Base-by-base conservation (phyloP, 1,140 invertebrate genomes). In the Brachionus sp. region DNA sequence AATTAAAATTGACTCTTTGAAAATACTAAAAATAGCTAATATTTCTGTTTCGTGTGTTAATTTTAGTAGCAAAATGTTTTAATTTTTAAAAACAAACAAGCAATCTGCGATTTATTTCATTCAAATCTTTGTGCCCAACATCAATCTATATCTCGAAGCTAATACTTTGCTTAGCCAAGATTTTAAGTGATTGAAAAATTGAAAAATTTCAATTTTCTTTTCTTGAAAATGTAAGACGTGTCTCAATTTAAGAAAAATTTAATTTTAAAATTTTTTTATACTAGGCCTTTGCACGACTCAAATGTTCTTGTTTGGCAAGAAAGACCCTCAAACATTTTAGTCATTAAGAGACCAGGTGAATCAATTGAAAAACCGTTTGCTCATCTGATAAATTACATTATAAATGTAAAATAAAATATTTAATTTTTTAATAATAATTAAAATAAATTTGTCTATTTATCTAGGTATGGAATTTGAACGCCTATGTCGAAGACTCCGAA, bases 11-110 rank as follows among this genome's bases (percentile, higher is more conserved):
- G 44, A 46, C n/a, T 46, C n/a, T 16, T 16, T 13, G 5, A 50
- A 50, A 50, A 50, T 13, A 29, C 29, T 29, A 29, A n/a, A 50
- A 13, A 13, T 50, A 50, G 44, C n/a, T 50, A 10, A 6, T n/a
- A 50, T 50, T 50, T 50, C 16, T 50, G 44, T 50, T 50, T 50
- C 13, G 0, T 16, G 44, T 16, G 44, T 19, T 33, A 33, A 12
- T 37, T 37, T 68, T 29, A 29, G 29, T 29, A 3, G 29, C 29
- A 16, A 25, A 7, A 13, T 68, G 5, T 68, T 68, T 70, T 44
- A 89, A 77, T 29, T 29, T 29, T 29, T 29, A 29, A 29, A 29
- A 29, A 29, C 29, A 29, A 92, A 93, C 86, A 57, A 90, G 84
- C 86, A 84, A 82, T 84, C 82, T 57, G 16, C 19, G 13, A 82